phyloP scores from a whole-genome alignment of 2,888 invertebrate species.

The Bibio marci region DNA sequence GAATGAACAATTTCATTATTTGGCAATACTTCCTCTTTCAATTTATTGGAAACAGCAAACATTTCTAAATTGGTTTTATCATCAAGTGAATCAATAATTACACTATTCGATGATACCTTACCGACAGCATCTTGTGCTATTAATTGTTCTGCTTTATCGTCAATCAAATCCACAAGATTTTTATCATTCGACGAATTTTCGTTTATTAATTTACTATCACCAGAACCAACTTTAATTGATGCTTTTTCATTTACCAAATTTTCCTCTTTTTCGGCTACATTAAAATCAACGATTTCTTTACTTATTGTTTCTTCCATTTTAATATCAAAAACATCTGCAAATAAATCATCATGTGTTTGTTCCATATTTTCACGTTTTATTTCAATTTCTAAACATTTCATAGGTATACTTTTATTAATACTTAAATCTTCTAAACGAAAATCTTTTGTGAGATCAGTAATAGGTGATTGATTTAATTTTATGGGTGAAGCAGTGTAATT shows the following conservation, averaged over 20 bases:
- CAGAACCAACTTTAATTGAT: conserved; percentile 1
- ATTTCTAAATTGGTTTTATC: too few species aligned
- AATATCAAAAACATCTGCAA: conserved; percentile 47
- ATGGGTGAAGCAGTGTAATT: background rate
- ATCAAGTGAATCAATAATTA: too few species aligned
- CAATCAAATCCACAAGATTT: too few species aligned
- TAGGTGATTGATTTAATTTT: background rate
- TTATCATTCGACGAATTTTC: too few species aligned
- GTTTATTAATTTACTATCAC: too few species aligned
- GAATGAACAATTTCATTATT: too few species aligned
- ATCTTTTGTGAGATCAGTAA: conserved; percentile 4
- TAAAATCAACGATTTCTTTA: background rate
- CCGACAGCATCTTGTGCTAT: too few species aligned
- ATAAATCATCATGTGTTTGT: conserved; percentile 41
- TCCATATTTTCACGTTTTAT: conserved; percentile 32
- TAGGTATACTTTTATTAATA: background rate
- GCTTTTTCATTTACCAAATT: background rate
- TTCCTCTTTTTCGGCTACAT: too few species aligned
- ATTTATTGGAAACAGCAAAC: too few species aligned
- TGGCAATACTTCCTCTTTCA: too few species aligned
- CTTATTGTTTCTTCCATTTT: background rate
- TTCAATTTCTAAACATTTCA: conserved; percentile 23
- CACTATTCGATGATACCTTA: too few species aligned
- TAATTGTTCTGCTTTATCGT: too few species aligned
- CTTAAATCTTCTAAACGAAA: conserved; percentile 4